phyloP scores from a whole-genome alignment of 2,797 vertebrate genomes.

The Telmatherina bonti region DNA sequence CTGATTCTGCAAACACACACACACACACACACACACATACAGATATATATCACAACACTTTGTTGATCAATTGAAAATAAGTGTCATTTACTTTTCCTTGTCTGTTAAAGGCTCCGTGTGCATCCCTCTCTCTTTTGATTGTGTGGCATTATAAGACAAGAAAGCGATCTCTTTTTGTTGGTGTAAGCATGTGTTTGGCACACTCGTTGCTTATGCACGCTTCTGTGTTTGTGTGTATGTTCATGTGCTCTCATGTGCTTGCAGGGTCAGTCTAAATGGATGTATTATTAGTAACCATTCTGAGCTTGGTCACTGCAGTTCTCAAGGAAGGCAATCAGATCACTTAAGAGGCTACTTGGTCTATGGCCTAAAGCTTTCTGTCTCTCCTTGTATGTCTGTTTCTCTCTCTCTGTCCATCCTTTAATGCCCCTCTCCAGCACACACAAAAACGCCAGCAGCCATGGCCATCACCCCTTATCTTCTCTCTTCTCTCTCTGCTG shows the following conservation, averaged over 20 bases:
- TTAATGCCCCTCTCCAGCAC: constrained; percentile 61
- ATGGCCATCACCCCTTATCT: constrained; percentile 75
- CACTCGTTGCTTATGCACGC: constrained; percentile 23
- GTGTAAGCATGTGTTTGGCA: constrained; percentile 22
- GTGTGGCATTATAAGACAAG: constrained; percentile 29
- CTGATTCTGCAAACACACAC: constrained; percentile 59
- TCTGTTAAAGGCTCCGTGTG: constrained; percentile 37
- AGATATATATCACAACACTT: constrained; percentile 64
- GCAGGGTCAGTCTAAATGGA: constrained; percentile 71
- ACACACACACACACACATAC: no score
- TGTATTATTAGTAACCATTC: constrained; percentile 82
- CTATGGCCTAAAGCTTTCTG: constrained; percentile 75
- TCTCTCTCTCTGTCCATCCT: constrained; percentile 48
- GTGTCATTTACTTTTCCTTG: constrained; percentile 69
- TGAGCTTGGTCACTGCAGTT: constrained; percentile 65
- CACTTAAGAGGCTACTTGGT: constrained; percentile 82
- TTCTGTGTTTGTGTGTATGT: constrained; percentile 14
- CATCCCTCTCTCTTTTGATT: constrained; percentile 32
- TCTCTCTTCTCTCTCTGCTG: constrained; percentile 54
- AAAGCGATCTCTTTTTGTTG: constrained; percentile 51
- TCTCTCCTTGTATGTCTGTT: constrained; percentile 60
- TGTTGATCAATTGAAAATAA: constrained; percentile 82
- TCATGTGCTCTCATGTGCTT: constrained; percentile 38
- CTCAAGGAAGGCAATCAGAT: constrained; percentile 79
- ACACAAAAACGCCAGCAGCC: constrained; percentile 69